These are phyloP conservation scores for Solenopsis invicta DNA, from an alignment of 1,140 invertebrate genomes.

Conservation along the genomic window DNA sequence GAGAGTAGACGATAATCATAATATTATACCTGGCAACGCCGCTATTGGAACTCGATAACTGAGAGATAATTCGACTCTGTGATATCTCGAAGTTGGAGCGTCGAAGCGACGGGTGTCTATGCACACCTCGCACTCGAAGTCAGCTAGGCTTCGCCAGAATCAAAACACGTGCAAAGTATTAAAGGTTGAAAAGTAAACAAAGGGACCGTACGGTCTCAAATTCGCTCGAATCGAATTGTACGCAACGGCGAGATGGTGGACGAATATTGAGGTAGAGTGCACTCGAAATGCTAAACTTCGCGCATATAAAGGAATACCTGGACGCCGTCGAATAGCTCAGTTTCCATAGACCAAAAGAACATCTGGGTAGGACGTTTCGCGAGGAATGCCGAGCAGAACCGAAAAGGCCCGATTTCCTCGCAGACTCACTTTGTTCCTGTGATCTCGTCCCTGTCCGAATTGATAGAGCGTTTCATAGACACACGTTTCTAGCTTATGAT, in stretches of 20 bases:
- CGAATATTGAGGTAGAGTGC: not conserved
- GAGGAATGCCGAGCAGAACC: not conserved
- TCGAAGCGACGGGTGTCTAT: not conserved
- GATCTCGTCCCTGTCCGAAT: not conserved
- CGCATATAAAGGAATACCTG: not conserved
- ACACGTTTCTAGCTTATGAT: not conserved
- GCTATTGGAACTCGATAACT: not conserved
- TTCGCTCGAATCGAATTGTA: not conserved
- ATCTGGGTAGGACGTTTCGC: not conserved
- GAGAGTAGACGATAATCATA: not conserved
- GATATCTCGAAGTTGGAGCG: not conserved
- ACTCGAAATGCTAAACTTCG: not conserved
- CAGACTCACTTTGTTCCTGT: not conserved
- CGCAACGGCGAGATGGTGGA: not conserved
- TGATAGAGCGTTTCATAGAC: not conserved
- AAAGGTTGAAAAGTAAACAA: not conserved
- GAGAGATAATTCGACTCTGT: not conserved
- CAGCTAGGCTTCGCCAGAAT: not conserved
- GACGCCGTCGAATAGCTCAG: not conserved
- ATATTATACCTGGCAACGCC: not conserved
- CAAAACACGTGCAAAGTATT: not conserved
- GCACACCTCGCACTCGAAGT: not conserved
- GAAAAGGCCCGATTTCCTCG: slow-evolving; percentile 16
- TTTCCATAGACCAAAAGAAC: not conserved
- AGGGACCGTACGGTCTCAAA: not conserved